phyloP scores from a whole-genome alignment of 2,113 vertebrate species.

The Apteryx owenii region DNA sequence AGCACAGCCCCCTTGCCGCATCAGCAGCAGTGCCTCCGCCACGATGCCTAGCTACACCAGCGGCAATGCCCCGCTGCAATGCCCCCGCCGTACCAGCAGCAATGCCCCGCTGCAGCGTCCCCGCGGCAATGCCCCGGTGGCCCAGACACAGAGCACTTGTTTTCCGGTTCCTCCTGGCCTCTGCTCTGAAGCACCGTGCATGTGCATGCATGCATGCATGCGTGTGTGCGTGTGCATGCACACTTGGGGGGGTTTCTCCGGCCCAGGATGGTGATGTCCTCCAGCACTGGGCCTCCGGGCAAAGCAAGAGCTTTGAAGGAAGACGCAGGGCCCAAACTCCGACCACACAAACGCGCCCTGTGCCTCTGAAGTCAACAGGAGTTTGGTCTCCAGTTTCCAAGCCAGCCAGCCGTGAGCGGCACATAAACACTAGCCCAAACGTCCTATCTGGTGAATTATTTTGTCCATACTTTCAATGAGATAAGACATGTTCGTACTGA shows the following conservation, averaged over 20 bases:
- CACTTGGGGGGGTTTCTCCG: background rate
- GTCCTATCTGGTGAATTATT: background rate
- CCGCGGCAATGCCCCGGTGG: no score
- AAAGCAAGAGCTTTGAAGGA: background rate
- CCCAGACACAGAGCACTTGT: background rate
- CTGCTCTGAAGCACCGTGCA: background rate
- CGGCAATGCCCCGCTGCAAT: no score
- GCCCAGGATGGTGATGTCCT: background rate
- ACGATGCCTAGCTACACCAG: no score
- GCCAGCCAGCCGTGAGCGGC: fast-evolving
- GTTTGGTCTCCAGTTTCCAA: background rate
- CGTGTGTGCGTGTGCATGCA: no score
- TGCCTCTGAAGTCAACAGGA: background rate
- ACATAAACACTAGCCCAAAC: fast-evolving
- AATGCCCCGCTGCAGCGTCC: no score
- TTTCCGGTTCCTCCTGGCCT: no score
- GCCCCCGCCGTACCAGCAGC: no score
- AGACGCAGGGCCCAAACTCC: background rate
- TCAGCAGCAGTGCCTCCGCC: no score
- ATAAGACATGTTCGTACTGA: background rate
- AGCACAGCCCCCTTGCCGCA: no score
- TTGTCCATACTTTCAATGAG: background rate
- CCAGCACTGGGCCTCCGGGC: background rate
- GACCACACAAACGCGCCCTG: fast-evolving
- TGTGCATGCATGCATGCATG: no score